These are phyloP conservation scores for Sesamia inferens DNA, from an alignment of 2,888 invertebrate species.

Conservation along the genomic window DNA sequence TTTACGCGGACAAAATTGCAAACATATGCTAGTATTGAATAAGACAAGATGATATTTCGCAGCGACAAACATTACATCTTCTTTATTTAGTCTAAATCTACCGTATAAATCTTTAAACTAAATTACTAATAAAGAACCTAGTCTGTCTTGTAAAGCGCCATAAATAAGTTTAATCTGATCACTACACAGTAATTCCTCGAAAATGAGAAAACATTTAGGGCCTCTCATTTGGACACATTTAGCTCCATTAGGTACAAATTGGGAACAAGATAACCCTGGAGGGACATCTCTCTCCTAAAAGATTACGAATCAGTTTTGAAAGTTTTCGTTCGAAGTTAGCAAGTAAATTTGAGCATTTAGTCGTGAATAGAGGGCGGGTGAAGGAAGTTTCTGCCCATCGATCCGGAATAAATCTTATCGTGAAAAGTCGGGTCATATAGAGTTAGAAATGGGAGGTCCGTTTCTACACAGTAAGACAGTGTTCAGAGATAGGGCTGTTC, in stretches of 20 bases:
- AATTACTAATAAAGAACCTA: no score
- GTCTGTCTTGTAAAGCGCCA: background rate
- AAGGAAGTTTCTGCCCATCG: background rate
- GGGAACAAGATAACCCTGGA: slow-evolving; percentile 22
- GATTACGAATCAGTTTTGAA: slow-evolving; percentile 20
- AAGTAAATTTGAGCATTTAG: slow-evolving; percentile 30
- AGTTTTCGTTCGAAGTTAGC: slow-evolving; percentile 21
- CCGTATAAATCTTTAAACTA: no score
- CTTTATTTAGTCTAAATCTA: no score
- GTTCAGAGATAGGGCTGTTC: no score
- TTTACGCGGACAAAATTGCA: no score
- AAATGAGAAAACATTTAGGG: slow-evolving; percentile 10
- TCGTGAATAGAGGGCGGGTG: background rate
- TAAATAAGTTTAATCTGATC: slow-evolving; percentile 21
- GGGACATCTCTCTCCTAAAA: background rate
- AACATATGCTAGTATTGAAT: no score
- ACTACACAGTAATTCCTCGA: slow-evolving; percentile 8
- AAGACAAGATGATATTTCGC: no score
- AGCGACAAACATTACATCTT: no score
- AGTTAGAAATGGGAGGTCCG: no score
- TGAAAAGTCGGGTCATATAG: no score
- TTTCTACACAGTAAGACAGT: no score
- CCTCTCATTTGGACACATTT: background rate
- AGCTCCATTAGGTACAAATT: slow-evolving; percentile 9
- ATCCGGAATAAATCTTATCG: no score